Base-by-base conservation (phyloP, 2,113 vertebrate species). In the Pantherophis guttatus region DNA sequence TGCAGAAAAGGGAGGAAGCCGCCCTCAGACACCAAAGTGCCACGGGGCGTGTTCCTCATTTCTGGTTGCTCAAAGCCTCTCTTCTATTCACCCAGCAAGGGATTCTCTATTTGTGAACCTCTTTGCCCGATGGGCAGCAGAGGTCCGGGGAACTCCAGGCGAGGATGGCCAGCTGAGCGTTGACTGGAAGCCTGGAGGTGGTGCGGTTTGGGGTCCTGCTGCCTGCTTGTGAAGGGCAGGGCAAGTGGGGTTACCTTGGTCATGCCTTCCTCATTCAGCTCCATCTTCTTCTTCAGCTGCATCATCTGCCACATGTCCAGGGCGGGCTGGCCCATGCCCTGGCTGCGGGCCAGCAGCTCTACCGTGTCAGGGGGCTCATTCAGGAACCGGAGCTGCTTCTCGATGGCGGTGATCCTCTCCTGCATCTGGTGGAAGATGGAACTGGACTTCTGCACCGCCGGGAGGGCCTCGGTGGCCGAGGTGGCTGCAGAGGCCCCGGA, bases 251-350 rank as follows among this genome's bases (percentile, higher is more conserved):
- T 94, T 92, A 97, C 97, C 97, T 97, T 97, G 0, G 24, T 86
- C 5, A 87, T 87, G 9, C 93, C 95, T 88, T 97, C 96, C 88
- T 98, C 96, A 0, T 96, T 95, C 48, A 88, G 86, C 26, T 97
- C 97, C 50, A 97, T 85, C 70, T 94, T 96, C 95, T 97, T 97
- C 54, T 54, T 95, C 92, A 98, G 92, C 95, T 95, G 97, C 87
- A 96, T 96, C 1, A 96, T 65, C 19, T 97, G 94, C 96, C 95
- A 95, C 39, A 96, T 86, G 0, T 96, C 94, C 52, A 94, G 24
- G 0, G 90, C 88, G 0, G 96, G 97, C 87, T 19, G 92, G 29
- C 11, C 19, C 0, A 5, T 0, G 0, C 92, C 88, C 0, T 95
- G 62, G 55, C 94, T 97, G 39, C 52, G 87, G 8, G 93, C 92